Percentiles rank a stretch among this genome's conserved stretches.
These are phyloP conservation scores for Pinctada fucata DNA, from an alignment of 2,888 invertebrate genomes.

Conservation along the genomic window DNA sequence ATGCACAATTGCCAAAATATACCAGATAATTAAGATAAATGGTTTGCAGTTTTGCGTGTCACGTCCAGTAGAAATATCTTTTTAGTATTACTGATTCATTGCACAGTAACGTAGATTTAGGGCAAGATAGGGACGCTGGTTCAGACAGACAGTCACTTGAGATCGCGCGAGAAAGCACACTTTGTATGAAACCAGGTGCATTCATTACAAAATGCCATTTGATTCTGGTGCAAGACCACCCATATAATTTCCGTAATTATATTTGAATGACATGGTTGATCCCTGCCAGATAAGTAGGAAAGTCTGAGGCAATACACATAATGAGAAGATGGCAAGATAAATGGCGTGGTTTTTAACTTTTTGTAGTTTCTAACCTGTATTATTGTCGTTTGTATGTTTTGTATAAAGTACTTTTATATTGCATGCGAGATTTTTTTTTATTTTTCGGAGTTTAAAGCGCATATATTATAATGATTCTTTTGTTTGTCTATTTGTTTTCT, in stretches of 20 bases:
- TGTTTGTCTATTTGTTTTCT: too few species aligned
- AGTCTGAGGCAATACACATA: too few species aligned
- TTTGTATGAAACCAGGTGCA: neutral
- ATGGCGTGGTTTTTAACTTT: too few species aligned
- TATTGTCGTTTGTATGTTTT: too few species aligned
- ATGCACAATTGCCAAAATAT: slow-evolving; percentile 18
- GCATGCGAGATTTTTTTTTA: too few species aligned
- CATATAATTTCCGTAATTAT: neutral
- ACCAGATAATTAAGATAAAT: slow-evolving; percentile 19
- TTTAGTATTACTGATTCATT: neutral
- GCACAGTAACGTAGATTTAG: neutral
- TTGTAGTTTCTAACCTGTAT: too few species aligned
- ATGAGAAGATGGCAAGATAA: too few species aligned
- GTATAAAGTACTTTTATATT: too few species aligned
- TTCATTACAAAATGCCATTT: neutral
- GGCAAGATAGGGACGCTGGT: neutral
- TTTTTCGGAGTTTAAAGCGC: too few species aligned
- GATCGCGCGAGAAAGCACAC: neutral
- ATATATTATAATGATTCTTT: too few species aligned
- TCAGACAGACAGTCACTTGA: neutral
- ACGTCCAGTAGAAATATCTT: neutral
- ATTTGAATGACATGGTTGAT: neutral
- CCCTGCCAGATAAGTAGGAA: neutral
- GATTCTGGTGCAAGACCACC: slow-evolving; percentile 1
- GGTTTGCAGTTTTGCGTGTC: neutral